phyloP scores from a whole-genome alignment of 1,140 invertebrate species.

The Bathynomus jamesi region DNA sequence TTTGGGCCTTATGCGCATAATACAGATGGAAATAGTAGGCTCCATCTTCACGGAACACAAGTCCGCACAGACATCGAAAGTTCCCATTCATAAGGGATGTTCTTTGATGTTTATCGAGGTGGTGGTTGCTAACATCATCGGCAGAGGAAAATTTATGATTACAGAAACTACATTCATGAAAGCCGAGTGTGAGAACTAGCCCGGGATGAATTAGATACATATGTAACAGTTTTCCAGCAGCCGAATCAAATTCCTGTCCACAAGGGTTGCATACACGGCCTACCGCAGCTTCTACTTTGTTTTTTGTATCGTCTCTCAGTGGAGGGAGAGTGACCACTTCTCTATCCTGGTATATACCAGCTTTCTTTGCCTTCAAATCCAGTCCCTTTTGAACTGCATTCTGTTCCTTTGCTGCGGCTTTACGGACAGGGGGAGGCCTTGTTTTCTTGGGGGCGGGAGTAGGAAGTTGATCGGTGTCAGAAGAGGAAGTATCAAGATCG shows the following conservation, averaged over 20 bases:
- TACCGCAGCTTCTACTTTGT: constrained; percentile 25
- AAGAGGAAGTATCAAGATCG: constrained; percentile 8
- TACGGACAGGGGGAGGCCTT: background rate
- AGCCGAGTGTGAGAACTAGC: constrained; percentile 29
- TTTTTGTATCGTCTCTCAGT: constrained; percentile 21
- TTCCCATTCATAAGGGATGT: constrained; percentile 25
- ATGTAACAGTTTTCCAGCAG: constrained; percentile 29
- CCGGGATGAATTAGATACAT: constrained; percentile 35
- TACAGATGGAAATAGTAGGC: constrained; percentile 36
- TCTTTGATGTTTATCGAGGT: constrained; percentile 30
- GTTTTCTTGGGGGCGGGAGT: background rate
- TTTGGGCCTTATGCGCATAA: constrained; percentile 35
- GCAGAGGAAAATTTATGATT: constrained; percentile 27
- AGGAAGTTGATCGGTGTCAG: background rate
- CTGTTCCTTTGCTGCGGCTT: background rate
- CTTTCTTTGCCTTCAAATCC: background rate
- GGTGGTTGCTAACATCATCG: constrained; percentile 34
- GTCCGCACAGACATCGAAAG: constrained; percentile 34
- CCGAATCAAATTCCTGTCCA: constrained; percentile 18
- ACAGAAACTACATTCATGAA: constrained; percentile 33
- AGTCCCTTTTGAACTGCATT: background rate
- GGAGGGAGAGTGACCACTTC: constrained; percentile 8
- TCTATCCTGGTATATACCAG: background rate
- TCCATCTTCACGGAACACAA: constrained; percentile 35
- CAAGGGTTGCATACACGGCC: constrained; percentile 28